These are phyloP conservation scores for Diorhabda elongata DNA, from an alignment of 1,140 invertebrate species.

Conservation along the genomic window DNA sequence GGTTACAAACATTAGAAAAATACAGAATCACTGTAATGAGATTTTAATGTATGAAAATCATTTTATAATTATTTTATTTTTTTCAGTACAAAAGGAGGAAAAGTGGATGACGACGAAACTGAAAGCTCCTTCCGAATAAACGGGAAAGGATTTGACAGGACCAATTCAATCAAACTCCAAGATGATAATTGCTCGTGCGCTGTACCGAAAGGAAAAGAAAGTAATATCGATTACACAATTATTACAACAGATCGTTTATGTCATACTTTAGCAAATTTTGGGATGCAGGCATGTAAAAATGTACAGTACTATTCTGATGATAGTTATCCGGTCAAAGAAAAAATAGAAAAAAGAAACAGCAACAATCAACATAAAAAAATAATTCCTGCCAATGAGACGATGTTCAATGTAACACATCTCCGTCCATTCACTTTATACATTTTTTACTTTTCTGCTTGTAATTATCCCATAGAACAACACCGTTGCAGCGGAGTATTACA, in stretches of 20 bases:
- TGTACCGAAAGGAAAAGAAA: too few relatives aligned
- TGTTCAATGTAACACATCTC: slow-evolving; percentile 40
- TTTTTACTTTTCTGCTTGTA: slow-evolving; percentile 53
- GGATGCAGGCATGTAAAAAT: slow-evolving; percentile 17
- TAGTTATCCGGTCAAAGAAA: background rate
- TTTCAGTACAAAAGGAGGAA: slow-evolving; percentile 11
- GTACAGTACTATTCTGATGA: slow-evolving; percentile 19
- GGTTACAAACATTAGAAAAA: too few relatives aligned
- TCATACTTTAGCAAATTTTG: too few relatives aligned
- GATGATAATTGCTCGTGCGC: too few relatives aligned
- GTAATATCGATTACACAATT: too few relatives aligned
- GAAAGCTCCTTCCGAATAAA: too few relatives aligned
- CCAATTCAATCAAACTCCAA: too few relatives aligned
- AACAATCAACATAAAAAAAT: background rate
- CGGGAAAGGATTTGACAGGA: too few relatives aligned
- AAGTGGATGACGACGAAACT: slow-evolving; percentile 3
- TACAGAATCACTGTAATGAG: too few relatives aligned
- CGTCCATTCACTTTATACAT: slow-evolving; percentile 51
- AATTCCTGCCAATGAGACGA: background rate
- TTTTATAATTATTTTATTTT: background rate
- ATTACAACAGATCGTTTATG: too few relatives aligned
- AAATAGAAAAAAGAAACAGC: slow-evolving; percentile 6
- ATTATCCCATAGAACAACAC: slow-evolving; percentile 37
- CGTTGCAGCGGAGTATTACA: slow-evolving; percentile 39
- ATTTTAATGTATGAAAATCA: too few relatives aligned